These are phyloP conservation scores for Paragorgia papillata DNA, from an alignment of 92 coral and sea anemone species.

Conservation along the genomic window DNA sequence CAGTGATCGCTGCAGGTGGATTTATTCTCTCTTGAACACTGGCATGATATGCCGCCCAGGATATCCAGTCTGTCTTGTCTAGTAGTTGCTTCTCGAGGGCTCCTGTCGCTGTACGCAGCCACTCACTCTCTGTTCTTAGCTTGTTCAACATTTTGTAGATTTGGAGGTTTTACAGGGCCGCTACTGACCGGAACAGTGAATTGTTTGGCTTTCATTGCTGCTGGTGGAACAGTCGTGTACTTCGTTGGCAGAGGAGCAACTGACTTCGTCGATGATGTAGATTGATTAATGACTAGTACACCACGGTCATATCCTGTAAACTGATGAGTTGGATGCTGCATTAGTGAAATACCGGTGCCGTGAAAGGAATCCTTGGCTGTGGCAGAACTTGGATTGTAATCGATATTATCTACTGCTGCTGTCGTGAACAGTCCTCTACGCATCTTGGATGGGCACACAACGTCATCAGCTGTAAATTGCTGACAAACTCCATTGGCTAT, in stretches of 20 bases:
- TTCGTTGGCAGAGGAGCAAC: constrained; percentile 9
- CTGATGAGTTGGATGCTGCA: constrained; percentile 42
- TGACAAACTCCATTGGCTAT: constrained; percentile 32
- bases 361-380: constrained; percentile 54
- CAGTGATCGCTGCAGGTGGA: constrained; percentile 38
- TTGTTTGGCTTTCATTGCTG: background rate
- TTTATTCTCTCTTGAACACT: background rate
- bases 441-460: background rate
- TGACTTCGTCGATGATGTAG: constrained; percentile 12
- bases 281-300: constrained; percentile 9
- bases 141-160: background rate
- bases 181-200: background rate
- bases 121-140: constrained; percentile 13
- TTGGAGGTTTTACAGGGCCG: constrained; percentile 5
- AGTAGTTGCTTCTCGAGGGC: constrained; percentile 17
- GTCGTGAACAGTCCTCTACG: constrained; percentile 20
- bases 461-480: constrained; percentile 13
- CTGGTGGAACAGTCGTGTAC: constrained; percentile 22
- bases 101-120: constrained; percentile 1
- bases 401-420: constrained; percentile 52
- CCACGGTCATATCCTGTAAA: constrained; percentile 30
- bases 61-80: constrained; percentile 28
- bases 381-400: constrained; percentile 47
- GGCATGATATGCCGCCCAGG: constrained; percentile 52
- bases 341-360: constrained; percentile 52